These are phyloP conservation scores for Heliconius ethilla DNA, from an alignment of 2,888 invertebrate species.

Conservation along the genomic window DNA sequence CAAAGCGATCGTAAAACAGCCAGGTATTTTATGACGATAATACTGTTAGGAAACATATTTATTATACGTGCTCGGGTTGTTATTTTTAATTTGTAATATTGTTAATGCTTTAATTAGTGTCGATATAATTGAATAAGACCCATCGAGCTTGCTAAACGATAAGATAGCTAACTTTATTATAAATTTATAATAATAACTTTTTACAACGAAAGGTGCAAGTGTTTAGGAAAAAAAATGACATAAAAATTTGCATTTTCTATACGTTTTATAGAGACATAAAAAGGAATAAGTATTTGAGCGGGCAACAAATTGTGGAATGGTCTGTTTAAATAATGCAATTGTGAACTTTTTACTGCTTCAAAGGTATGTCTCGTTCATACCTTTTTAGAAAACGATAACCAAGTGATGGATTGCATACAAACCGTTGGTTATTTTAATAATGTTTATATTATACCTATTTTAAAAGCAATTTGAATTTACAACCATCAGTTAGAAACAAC, in stretches of 20 bases:
- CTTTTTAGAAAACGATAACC: not conserved
- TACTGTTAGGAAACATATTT: constrained; percentile 42
- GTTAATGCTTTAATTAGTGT: constrained; percentile 32
- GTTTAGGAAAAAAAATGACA: not conserved
- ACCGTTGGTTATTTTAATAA: not conserved
- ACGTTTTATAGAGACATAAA: constrained; percentile 1
- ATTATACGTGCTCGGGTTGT: constrained; percentile 30
- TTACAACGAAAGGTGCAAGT: constrained; percentile 14
- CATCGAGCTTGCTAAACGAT: not conserved
- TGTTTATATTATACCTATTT: not conserved
- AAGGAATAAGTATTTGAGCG: not conserved
- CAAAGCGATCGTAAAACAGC: constrained; percentile 39
- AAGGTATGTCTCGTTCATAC: not conserved
- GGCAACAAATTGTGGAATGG: not conserved
- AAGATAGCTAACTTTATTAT: not conserved
- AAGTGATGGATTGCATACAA: not conserved
- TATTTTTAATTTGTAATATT: constrained; percentile 37
- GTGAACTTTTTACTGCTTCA: not conserved
- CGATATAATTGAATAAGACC: constrained; percentile 29
- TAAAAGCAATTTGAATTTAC: not conserved
- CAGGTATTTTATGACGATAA: constrained; percentile 42
- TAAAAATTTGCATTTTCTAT: constrained; percentile 7
- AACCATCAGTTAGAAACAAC: not conserved
- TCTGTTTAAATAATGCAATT: not conserved
- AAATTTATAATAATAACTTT: not conserved